Evolutionary conservation across 2,113 vertebrate genomes (phyloP), one percentile per base, ranked within the genome.

Genomic region (Zapornia atra): DNA sequence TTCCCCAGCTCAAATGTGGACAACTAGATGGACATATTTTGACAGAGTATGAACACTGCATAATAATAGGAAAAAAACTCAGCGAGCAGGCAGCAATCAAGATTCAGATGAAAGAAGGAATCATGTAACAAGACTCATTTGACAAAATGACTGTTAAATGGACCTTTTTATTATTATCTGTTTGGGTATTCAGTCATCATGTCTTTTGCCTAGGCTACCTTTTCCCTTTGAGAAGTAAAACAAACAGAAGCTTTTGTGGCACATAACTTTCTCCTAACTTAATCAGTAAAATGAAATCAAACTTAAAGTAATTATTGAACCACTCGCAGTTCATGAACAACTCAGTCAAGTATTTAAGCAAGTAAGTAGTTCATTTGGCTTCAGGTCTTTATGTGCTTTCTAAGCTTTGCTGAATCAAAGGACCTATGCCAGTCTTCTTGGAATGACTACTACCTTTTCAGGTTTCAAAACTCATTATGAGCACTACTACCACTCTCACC

Each of bases 251-350:
- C 28, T 44, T 87, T 34, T 75, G 8, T 26, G 20, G 69, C 18
- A 76, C 40, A 84, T 63, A 90, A 61, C 15, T 85, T 82, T 46
- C 28, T 85, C 89, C 50, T 61, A 59, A 36, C 19, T 68, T 60
- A 80, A 78, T 63, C 34, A 82, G 34, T 92, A 90, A 90, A 95
- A 94, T 53, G 3, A 95, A 79, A 90, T 59, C 36, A 66, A 76
- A 59, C 34, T n/a, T 51, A 21, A 77, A 66, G 33, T 40, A 78
- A 46, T 76, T 78, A 79, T 33, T 92, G 56, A 92, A 38, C 21
- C 20, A 56, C 26, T 40, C 31, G 71, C 10, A 29, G 26, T 65
- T 87, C 38, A 51, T 20, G 36, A 91, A 61, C 34, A 91, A 79
- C 72, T 88, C 50, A 78, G 38, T 28, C 22, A 82, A 79, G 6